Evolutionary conservation across 2,113 vertebrate genomes (phyloP), one percentile per base, ranked within the genome.

Genomic region (Stictonetta naevosa): DNA sequence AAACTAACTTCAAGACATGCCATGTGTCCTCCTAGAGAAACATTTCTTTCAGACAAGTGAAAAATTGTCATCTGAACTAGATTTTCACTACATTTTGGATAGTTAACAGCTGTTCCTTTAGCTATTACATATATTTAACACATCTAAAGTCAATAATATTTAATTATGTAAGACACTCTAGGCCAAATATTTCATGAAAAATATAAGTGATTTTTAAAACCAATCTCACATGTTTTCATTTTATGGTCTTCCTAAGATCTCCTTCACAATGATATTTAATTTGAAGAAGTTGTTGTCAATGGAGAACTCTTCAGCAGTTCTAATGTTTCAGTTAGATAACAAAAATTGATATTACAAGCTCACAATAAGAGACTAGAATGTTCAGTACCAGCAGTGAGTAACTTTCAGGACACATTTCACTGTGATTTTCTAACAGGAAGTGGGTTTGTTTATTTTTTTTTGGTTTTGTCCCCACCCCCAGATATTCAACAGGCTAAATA

Each of bases 151-250:
- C 28, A 88, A 34, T 58, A 71, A 40, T 16, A 59, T 4, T 77
- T 64, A 83, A 50, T 75, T 78, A 60, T 28, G 3, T 46, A 86
- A 93, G 38, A 73, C 25, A 68, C 2, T 31, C 33, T 25, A 67
- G 60, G 90, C 63, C 13, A 92, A 79, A 68, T 14, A 80, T 81
- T 86, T 17, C 4, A 22, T 66, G 55, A 80, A 95, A 96, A 95
- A 66, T 28, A 83, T 33, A 22, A 88, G 16, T 10, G 10, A 66
- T 26, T 74, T 3, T 11, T 22, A 31, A 11, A 78, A 69, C 22
- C 56, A n/a, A 8, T 0, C 3, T 77, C 48, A 78, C 11, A 36
- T 25, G 20, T 28, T 81, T 89, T 82, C 5, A 42, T 86, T 86
- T 86, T 42, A 33, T 2, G 1, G 42, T 13, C 3, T 28, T 31